Evolutionary conservation across 2,113 vertebrate genomes (phyloP).

Genomic region (Bubo blakistoni): DNA sequence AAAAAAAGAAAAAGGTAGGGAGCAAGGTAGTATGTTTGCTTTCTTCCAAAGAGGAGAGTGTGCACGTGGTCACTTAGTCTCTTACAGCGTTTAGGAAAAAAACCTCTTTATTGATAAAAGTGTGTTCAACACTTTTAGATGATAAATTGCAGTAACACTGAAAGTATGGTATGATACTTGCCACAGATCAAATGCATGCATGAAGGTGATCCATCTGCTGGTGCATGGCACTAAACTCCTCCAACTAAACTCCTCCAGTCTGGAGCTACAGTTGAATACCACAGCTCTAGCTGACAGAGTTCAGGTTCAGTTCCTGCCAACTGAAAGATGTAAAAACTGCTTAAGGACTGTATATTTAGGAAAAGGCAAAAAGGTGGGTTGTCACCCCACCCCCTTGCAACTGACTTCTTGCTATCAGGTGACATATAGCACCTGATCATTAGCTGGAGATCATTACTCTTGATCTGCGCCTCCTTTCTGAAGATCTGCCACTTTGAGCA

Average conservation of each 20-base stretch:
- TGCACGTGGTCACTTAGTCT: neutral
- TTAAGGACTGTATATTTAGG: neutral
- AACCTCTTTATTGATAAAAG: neutral
- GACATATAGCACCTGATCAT: neutral
- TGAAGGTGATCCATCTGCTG: neutral
- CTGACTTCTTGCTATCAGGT: neutral
- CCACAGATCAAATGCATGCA: neutral
- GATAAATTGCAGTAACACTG: neutral
- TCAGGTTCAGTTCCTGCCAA: neutral
- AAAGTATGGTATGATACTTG: neutral
- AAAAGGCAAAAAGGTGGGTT: neutral
- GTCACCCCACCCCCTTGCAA: neutral
- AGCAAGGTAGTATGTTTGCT: neutral
- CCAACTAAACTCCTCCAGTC: neutral
- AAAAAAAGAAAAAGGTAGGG: neutral
- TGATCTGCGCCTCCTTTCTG: accelerated
- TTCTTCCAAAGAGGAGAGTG: neutral
- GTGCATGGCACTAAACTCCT: accelerated
- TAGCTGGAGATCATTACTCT: neutral
- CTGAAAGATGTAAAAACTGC: neutral
- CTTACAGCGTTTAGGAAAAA: neutral
- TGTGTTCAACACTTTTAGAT: neutral
- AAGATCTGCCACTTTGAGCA: neutral
- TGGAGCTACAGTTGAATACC: neutral
- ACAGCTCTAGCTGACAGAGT: neutral